Percentiles rank a stretch among this genome's conserved stretches.
Conservation (phyloP, 1,140 invertebrate genomes). For the Listronotus oregonensis region DNA sequence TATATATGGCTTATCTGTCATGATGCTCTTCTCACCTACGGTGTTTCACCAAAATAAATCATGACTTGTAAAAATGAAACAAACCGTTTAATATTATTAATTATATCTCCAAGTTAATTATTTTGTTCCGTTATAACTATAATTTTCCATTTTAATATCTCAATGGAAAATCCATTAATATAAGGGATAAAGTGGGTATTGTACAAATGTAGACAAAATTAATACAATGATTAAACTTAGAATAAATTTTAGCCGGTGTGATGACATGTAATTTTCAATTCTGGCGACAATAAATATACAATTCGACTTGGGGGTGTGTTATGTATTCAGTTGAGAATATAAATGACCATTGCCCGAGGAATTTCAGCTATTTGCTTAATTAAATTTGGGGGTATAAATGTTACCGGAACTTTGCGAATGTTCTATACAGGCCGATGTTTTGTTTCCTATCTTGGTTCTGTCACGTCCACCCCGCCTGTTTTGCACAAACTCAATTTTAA, state of each 20-base stretch:
- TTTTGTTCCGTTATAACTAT: no score
- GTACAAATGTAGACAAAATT: conserved; percentile 24
- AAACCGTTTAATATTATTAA: no score
- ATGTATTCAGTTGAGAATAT: conserved; percentile 49
- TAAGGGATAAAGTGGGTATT: conserved; percentile 26
- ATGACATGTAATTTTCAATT: conserved; percentile 41
- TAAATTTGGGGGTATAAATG: conserved; percentile 49
- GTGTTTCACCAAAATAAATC: no score
- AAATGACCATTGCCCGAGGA: conserved; percentile 50
- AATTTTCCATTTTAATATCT: background rate
- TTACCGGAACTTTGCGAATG: conserved; percentile 43
- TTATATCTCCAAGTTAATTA: no score
- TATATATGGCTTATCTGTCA: no score
- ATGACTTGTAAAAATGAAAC: no score
- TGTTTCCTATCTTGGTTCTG: conserved; percentile 11
- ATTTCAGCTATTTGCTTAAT: conserved; percentile 51
- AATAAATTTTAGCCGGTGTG: conserved; percentile 37
- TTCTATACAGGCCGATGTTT: conserved; percentile 26
- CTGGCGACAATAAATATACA: conserved; percentile 41
- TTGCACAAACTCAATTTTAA: no score
- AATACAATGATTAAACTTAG: conserved; percentile 40
- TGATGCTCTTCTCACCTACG: no score
- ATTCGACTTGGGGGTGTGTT: conserved; percentile 45
- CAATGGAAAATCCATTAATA: conserved; percentile 32
- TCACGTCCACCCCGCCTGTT: no score